These are phyloP conservation scores for Watsonalla cultraria DNA, from an alignment of 2,888 invertebrate genomes.

Conservation along the genomic window DNA sequence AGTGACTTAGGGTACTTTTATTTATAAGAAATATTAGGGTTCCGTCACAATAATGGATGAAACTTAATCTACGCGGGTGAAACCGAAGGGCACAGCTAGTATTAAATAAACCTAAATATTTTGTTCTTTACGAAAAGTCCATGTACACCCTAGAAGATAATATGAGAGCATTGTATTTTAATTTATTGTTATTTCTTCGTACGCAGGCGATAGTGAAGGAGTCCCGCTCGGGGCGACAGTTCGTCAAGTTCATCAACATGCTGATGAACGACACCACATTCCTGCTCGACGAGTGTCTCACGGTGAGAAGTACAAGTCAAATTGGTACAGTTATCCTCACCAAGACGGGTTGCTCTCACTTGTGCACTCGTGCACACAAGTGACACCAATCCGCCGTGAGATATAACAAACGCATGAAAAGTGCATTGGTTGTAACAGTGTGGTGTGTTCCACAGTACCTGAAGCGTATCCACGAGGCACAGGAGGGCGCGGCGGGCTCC, in stretches of 20 bases:
- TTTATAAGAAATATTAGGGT: no score
- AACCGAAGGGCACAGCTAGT: no score
- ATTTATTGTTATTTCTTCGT: slow-evolving; percentile 2
- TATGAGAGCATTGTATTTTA: background rate
- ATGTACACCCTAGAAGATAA: no score
- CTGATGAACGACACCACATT: slow-evolving; percentile 99
- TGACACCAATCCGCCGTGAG: no score
- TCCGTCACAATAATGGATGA: no score
- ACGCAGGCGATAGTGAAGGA: slow-evolving; percentile 90
- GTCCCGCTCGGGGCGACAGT: slow-evolving; percentile 93
- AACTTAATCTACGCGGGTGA: no score
- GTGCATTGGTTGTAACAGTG: no score
- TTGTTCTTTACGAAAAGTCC: no score
- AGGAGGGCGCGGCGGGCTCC: slow-evolving; percentile 82
- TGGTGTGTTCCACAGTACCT: slow-evolving; percentile 80
- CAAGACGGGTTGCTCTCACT: background rate
- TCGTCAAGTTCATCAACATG: slow-evolving; percentile 98
- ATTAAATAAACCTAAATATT: no score
- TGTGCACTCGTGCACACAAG: background rate
- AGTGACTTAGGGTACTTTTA: no score
- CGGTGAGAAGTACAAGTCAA: slow-evolving; percentile 38
- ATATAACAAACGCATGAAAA: no score
- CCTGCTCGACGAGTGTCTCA: slow-evolving; percentile 93
- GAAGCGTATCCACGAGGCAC: slow-evolving; percentile 92
- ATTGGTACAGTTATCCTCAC: background rate